Evolutionary conservation across 2,113 vertebrate species (phyloP), one percentile per base, ranked within the genome.

Genomic region (Maccullochella peelii): DNA sequence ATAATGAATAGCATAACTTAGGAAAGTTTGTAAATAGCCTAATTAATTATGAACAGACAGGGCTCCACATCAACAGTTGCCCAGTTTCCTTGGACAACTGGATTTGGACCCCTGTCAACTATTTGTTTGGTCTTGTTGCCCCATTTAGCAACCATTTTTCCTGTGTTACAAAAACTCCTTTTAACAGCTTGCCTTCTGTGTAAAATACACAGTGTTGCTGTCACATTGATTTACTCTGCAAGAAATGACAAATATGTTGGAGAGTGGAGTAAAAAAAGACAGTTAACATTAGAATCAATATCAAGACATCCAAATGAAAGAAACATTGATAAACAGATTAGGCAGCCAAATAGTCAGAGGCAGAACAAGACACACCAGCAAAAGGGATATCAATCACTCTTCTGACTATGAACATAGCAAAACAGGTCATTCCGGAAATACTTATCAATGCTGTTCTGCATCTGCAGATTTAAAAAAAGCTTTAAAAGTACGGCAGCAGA

Each of bases 391-490:
- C 1, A 2, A 49, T n/a, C 1, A 2, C 20, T 65, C 42, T 30
- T 57, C 36, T 66, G 49, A 63, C 70, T 36, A 1, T 18, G 38
- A 83, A 69, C 49, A 36, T 23, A 15, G 21, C 21, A 73, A 69
- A 88, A 85, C 85, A 36, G 75, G 79, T 82, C 5, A 61, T 82
- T 78, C 76, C 85, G 62, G 75, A 86, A 89, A 65, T 55, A 2
- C 33, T 75, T 50, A 79, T 54, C 40, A 73, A 36, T 65, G 38
- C 59, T 47, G 2, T 30, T 55, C 16, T 68, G 36, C 42, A 66
- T 16, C 10, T 58, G n/a, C 12, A 42, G 25, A 67, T 61, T 2
- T 1, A 52, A 44, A 71, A 33, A 42, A 61, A 55, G 36, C 3
- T 33, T 42, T 30, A 11, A 9, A 20, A 72, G 36, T 61, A 23